Percentiles rank a stretch among this genome's conserved stretches.
phyloP scores from a whole-genome alignment of 1,140 invertebrate species.

The Caenorhabditis briggsae region DNA sequence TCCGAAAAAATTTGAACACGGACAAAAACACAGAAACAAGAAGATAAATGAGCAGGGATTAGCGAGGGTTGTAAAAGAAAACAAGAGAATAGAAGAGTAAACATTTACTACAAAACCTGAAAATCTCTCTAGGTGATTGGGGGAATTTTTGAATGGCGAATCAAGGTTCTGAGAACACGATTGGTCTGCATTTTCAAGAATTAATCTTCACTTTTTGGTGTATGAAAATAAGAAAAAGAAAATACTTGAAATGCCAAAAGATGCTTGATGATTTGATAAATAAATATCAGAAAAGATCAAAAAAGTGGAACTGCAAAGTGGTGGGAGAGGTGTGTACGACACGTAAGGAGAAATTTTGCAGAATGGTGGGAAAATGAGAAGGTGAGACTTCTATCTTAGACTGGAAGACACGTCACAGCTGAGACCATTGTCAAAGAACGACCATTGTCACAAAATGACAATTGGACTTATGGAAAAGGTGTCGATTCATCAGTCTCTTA shows the following conservation, averaged over 20 bases:
- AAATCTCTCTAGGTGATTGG: neutral
- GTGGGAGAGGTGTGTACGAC: neutral
- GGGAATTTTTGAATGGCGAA: neutral
- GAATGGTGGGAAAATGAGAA: constrained; percentile 9
- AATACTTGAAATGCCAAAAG: neutral
- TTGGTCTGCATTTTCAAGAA: too few relatives aligned
- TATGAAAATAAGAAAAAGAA: too few relatives aligned
- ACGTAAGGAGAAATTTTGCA: neutral
- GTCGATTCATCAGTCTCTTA: neutral
- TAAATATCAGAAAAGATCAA: neutral
- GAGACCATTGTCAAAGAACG: neutral
- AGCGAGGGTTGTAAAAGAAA: neutral
- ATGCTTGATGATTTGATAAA: neutral
- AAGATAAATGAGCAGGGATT: constrained; percentile 13
- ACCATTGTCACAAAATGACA: constrained; percentile 22
- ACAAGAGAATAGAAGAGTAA: neutral
- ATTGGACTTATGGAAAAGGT: neutral
- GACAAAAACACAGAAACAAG: neutral
- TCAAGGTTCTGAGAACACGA: neutral
- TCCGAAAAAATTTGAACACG: neutral
- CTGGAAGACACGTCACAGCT: neutral
- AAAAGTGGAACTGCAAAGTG: constrained; percentile 32
- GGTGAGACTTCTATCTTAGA: neutral
- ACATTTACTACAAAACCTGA: neutral
- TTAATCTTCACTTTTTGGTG: neutral